These are phyloP conservation scores for Meloidogyne chitwoodi DNA, from an alignment of 1,140 invertebrate genomes.

Conservation along the genomic window DNA sequence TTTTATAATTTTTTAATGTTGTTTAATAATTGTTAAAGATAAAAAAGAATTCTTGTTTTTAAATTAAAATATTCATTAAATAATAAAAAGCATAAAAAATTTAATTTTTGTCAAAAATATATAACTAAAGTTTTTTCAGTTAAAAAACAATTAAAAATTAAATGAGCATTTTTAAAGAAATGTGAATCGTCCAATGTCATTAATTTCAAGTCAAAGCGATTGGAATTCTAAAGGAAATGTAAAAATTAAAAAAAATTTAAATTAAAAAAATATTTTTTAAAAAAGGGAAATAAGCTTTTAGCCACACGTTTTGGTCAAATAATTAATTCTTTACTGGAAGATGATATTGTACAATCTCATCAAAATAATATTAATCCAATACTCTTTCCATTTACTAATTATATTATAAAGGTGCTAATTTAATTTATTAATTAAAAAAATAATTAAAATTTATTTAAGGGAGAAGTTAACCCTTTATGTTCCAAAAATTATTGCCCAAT, in stretches of 20 bases:
- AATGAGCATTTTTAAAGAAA: too few species aligned
- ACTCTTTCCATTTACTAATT: background rate
- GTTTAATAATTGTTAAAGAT: too few species aligned
- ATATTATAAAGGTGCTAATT: background rate
- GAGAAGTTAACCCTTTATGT: background rate
- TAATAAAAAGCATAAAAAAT: too few species aligned
- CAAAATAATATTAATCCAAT: background rate
- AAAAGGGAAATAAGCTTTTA: background rate
- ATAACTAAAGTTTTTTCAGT: too few species aligned
- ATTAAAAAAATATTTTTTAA: background rate
- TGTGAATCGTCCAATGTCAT: background rate
- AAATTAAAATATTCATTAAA: too few species aligned
- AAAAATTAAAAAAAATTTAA: background rate
- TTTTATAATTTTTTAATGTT: too few species aligned
- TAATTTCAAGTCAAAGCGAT: background rate
- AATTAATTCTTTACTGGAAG: background rate
- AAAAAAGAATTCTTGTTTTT: too few species aligned
- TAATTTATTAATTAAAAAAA: background rate
- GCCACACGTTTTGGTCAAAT: slow-evolving; percentile 2
- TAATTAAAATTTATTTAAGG: background rate
- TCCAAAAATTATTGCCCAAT: background rate
- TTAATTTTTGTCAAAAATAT: too few species aligned
- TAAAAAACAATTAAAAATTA: too few species aligned
- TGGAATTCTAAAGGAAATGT: background rate
- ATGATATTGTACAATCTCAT: background rate